Conservation (phyloP, 2,797 vertebrate species). For the Mus spretus region DNA sequence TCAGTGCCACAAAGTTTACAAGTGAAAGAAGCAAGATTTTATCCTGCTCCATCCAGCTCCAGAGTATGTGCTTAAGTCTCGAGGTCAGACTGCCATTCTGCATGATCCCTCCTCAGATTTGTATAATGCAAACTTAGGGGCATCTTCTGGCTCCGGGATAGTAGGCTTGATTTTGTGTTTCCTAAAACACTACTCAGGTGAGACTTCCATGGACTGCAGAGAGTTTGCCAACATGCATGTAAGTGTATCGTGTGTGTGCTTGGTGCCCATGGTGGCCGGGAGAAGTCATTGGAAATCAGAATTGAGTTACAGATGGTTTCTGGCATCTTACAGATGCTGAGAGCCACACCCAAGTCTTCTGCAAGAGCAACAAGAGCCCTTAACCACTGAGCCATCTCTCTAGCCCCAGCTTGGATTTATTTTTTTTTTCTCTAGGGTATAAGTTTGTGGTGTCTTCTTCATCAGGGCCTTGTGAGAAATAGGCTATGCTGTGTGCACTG, state of each 20-base stretch:
- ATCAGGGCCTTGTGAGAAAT: background rate
- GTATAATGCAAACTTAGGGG: too few species aligned
- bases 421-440: background rate
- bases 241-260: background rate
- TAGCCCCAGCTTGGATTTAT: background rate
- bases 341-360: background rate
- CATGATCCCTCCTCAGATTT: background rate
- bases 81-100: background rate
- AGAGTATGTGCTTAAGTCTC: background rate
- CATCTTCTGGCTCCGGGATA: background rate
- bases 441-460: background rate
- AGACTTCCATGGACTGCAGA: background rate
- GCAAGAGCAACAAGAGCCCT: background rate
- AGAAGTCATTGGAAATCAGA: background rate
- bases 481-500: background rate
- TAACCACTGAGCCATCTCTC: background rate
- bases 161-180: background rate
- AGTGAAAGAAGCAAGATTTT: background rate
- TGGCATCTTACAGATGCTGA: background rate
- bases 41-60: background rate
- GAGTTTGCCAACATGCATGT: background rate
- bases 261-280: too few species aligned
- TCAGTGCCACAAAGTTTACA: background rate
- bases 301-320: background rate
- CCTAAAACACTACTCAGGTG: background rate